Evolutionary conservation across 2,113 vertebrate genomes (phyloP), one percentile per base, ranked within the genome.

Genomic region (Oenanthe melanoleuca): DNA sequence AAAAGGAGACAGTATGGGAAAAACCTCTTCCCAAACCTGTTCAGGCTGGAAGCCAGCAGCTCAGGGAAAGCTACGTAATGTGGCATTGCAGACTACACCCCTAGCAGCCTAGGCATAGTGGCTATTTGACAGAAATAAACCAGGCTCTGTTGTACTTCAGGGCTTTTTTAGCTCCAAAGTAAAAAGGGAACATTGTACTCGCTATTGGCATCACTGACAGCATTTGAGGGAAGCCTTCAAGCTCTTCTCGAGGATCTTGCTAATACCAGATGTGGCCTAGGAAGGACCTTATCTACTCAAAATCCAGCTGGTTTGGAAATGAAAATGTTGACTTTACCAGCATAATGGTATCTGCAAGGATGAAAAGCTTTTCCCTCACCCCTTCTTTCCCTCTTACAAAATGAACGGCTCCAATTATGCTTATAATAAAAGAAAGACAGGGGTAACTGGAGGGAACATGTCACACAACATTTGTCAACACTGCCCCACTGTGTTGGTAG

Each of bases 181-280:
- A 93, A 86, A 93, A 95, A 88, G 55, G 66, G 63, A 19, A 88
- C 23, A 80, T 61, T 95, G 80, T 91, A 72, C 64, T 80, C 49
- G 42, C 9, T 49, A 37, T 10, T 81, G 80, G 73, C 52, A 18
- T 56, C 61, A 61, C 29, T 1, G 5, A 23, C 61, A 56, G 66
- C 40, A 87, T 82, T 91, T 9, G 66, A 87, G 55, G 31, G 44
- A 85, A 87, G 28, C 34, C 57, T 75, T 71, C 34, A 71, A 81
- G 49, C 66, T 74, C 33, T 40, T 75, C 61, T 82, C 0, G 2
- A 87, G 59, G 63, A 56, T 67, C 66, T 89, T 72, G 52, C 38
- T 67, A 8, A 65, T 91, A 80, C 38, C 79, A 86, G 63, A 60
- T 40, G 18, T 75, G n/a, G 70, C 59, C 63, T 82, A 89, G 59